Base-by-base conservation (phyloP, 2,888 invertebrate genomes). In the Drosophila barbarae region DNA sequence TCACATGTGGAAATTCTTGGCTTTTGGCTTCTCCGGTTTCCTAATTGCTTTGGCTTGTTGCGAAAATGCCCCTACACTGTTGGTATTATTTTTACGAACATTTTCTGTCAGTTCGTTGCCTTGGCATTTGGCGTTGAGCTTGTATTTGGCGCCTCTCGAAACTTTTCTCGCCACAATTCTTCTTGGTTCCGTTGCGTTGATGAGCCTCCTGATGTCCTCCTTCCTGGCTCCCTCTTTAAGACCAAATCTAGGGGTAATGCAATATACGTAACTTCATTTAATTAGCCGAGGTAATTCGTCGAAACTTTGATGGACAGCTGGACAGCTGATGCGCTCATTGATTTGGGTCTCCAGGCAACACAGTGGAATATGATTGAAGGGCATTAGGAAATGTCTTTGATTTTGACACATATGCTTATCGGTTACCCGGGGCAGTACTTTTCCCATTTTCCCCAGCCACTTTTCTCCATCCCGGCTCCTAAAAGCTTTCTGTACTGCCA, bases 271-370 rank as follows among this genome's bases (percentile, higher is more conserved):
- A 42, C 41, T 59, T 26, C 28, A 34, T 34, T 42, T 23, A 63
- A 51, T 63, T 64, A 63, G 41, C 23, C 35, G 35, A 7, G 7
- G 6, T 36, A 63, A 51, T 65, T 52, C 15, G 30, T 51, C 12
- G 65, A 53, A 65, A 36, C 30, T 65, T 52, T 63, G 63, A 63
- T 41, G 36, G 63, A 65, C 42, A 44, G 63, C 41, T 41, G 39
- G 21, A 39, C 66, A 42, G 64, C 23, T 23, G 41, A 36, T 44
- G 36, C 26, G 35, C 26, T 39, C 60, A 32, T 60, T 60, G 60
- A 60, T 60, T 44, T 26, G 38, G 32, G 13, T 60, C 32, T 38
- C 59, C 44, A 26, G 30, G 59, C 38, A 42, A 53, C 35, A 10
- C 23, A 23, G 13, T 32, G 23, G 10, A 12, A 13, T n/a, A 36